Evolutionary conservation across 2,888 invertebrate species (phyloP).

Genomic region (Trachelus iudaicus): DNA sequence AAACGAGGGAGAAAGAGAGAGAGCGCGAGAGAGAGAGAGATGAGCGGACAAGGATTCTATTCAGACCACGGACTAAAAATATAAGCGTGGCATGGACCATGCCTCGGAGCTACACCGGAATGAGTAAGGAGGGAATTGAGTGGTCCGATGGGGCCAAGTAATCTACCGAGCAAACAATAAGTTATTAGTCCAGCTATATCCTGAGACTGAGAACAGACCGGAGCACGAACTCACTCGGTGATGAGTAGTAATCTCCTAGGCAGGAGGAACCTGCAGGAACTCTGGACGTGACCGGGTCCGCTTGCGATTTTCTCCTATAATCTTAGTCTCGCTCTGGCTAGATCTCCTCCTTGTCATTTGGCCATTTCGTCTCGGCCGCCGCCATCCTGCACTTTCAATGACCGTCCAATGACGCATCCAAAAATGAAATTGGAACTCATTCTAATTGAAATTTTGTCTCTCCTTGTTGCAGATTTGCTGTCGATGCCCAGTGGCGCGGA

Average conservation of each 20-base stretch:
- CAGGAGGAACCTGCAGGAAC: no score
- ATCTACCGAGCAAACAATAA: slow-evolving; percentile 19
- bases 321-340: no score
- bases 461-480: slow-evolving; percentile 13
- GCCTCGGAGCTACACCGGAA: slow-evolving; percentile 3
- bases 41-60: not conserved
- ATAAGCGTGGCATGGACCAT: slow-evolving; percentile 6
- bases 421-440: no score
- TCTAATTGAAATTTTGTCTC: not conserved
- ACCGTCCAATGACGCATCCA: no score
- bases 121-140: slow-evolving; percentile 17
- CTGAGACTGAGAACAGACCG: not conserved
- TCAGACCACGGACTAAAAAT: not conserved
- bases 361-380: no score
- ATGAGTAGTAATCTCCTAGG: no score
- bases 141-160: slow-evolving; percentile 14
- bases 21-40: not conserved
- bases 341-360: no score
- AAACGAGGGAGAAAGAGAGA: no score
- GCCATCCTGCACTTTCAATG: no score
- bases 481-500: slow-evolving; percentile 10
- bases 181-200: slow-evolving; percentile 15
- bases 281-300: no score
- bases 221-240: no score
- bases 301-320: no score